Evolutionary conservation across 2,113 vertebrate genomes (phyloP).

Genomic region (Indicator indicator): DNA sequence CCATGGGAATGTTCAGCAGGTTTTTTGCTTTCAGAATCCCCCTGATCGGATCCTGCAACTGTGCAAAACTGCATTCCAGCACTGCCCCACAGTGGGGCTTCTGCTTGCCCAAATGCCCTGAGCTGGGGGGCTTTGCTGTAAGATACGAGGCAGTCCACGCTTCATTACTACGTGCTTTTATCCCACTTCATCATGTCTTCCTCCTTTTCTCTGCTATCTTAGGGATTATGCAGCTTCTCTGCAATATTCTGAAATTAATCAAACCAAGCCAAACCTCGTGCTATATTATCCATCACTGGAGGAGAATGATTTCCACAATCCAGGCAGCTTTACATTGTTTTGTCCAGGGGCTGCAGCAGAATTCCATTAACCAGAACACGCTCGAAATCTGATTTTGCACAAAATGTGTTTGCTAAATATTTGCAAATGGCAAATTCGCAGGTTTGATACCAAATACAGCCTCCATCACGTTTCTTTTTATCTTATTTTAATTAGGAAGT

Average conservation of each 20-base stretch:
- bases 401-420: constrained; percentile 65
- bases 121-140: constrained; percentile 8
- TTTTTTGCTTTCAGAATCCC: constrained; percentile 35
- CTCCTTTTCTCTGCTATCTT: constrained; percentile 67
- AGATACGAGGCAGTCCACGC: constrained; percentile 40
- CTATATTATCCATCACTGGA: constrained; percentile 76
- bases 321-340: constrained; percentile 72
- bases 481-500: constrained; percentile 64
- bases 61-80: constrained; percentile 26
- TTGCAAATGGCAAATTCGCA: constrained; percentile 18
- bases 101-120: constrained; percentile 22
- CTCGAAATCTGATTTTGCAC: constrained; percentile 61
- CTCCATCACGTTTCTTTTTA: constrained; percentile 25
- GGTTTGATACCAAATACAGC: constrained; percentile 8
- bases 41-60: not conserved
- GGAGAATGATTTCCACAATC: constrained; percentile 70
- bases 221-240: constrained; percentile 80
- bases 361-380: constrained; percentile 64
- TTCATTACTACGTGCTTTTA: constrained; percentile 57
- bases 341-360: constrained; percentile 74
- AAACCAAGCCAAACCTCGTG: constrained; percentile 78
- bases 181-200: constrained; percentile 65
- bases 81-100: constrained; percentile 50
- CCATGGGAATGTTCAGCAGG: not conserved
- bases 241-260: constrained; percentile 84